Evolutionary conservation across 2,797 vertebrate species (phyloP).

Genomic region (Scolopax rusticola): DNA sequence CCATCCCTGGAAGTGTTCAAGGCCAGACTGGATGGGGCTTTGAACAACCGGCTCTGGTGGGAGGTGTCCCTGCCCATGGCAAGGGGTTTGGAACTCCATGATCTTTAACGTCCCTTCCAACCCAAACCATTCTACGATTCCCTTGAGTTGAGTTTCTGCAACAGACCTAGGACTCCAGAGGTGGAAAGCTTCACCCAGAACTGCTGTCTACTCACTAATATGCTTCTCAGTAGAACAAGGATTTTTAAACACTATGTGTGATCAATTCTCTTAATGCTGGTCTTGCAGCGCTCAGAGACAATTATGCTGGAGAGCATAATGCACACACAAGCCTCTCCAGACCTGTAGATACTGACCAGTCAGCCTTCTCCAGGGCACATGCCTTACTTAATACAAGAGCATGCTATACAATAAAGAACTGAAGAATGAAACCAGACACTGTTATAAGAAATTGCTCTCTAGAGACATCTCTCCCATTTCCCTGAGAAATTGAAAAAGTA

Average conservation of each 20-base stretch:
- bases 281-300: neutral
- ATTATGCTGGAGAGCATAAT: neutral
- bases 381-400: neutral
- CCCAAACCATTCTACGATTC: neutral
- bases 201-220: neutral
- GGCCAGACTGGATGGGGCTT: neutral
- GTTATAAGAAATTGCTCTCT: neutral
- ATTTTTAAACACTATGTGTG: neutral
- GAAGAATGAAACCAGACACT: neutral
- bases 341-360: neutral
- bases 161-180: neutral
- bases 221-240: neutral
- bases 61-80: neutral
- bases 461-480: neutral
- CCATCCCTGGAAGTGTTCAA: neutral
- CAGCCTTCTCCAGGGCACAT: fast-evolving
- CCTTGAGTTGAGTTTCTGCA: neutral
- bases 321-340: neutral
- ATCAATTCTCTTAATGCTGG: neutral
- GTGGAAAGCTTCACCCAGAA: neutral
- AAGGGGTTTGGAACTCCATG: neutral
- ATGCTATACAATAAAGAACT: neutral
- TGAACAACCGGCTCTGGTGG: neutral
- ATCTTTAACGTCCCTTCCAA: neutral
- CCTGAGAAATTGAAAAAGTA: neutral